A percentile compares a stretch with the other conserved stretches of the same genome.
Conservation (phyloP, 35 echinoderm and acorn worm genomes). For the Ophioderma brevispina region DNA sequence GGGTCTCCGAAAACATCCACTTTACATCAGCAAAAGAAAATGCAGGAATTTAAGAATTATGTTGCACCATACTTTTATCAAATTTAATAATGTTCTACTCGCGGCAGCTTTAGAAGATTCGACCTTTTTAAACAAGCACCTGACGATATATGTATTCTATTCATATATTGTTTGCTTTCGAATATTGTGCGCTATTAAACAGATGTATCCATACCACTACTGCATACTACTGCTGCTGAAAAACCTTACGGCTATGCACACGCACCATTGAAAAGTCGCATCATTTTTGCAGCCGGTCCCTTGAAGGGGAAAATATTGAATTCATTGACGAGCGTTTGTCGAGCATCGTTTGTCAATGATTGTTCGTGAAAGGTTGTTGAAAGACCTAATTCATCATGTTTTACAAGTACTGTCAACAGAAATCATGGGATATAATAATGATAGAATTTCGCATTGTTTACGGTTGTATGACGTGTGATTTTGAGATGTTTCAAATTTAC, state of each 20-base stretch:
- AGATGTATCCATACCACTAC: not conserved
- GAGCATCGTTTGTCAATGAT: not conserved
- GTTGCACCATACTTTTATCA: no score
- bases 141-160: no score
- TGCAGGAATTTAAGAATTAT: no score
- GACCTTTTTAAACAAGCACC: no score
- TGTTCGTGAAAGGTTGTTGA: not conserved
- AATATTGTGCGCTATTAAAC: not conserved
- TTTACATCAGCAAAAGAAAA: no score
- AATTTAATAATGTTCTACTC: no score
- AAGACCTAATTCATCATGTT: conserved; percentile 11
- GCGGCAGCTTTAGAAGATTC: no score
- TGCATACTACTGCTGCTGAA: not conserved
- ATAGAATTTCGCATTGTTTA: not conserved
- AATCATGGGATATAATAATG: not conserved
- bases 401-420: not conserved
- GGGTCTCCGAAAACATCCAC: no score
- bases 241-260: not conserved
- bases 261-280: not conserved
- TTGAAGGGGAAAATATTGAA: not conserved
- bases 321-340: no score
- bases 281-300: not conserved
- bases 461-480: not conserved
- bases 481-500: no score
- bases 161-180: no score